Evolutionary conservation across 1,140 invertebrate species (phyloP).

Genomic region (Atta texana): DNA sequence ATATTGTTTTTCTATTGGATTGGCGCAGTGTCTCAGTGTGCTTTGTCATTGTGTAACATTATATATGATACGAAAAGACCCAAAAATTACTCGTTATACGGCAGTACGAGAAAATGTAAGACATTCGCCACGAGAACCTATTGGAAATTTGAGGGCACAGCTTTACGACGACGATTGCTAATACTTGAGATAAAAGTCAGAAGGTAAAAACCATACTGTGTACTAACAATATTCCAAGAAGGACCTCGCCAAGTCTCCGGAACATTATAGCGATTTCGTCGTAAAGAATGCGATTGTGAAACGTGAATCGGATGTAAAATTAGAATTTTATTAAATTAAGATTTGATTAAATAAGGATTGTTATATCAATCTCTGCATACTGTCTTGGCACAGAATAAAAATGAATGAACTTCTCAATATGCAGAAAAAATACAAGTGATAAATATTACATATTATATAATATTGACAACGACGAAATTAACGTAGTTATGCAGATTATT

Average conservation of each 20-base stretch:
- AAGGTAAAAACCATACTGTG: background rate
- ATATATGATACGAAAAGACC: conserved; percentile 64
- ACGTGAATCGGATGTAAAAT: conserved; percentile 33
- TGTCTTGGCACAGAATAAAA: background rate
- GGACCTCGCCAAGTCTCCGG: background rate
- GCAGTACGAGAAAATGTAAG: conserved; percentile 38
- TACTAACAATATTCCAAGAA: background rate
- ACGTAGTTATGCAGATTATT: background rate
- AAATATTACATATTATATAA: background rate
- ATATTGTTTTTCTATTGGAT: conserved; percentile 75
- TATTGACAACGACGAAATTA: background rate
- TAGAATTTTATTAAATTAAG: background rate
- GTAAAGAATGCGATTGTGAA: conserved; percentile 10
- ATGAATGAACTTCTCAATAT: background rate
- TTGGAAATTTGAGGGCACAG: conserved; percentile 13
- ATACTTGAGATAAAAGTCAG: background rate
- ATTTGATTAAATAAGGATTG: background rate
- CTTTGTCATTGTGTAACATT: conserved; percentile 77
- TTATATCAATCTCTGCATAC: background rate
- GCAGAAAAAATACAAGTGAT: background rate
- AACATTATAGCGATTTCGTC: conserved; percentile 16
- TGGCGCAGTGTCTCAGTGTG: conserved; percentile 80
- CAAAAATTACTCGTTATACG: conserved; percentile 50
- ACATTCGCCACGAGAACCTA: background rate
- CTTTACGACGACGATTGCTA: background rate